phyloP scores from a whole-genome alignment of 2,113 vertebrate genomes.

The Zonotrichia leucophrys region DNA sequence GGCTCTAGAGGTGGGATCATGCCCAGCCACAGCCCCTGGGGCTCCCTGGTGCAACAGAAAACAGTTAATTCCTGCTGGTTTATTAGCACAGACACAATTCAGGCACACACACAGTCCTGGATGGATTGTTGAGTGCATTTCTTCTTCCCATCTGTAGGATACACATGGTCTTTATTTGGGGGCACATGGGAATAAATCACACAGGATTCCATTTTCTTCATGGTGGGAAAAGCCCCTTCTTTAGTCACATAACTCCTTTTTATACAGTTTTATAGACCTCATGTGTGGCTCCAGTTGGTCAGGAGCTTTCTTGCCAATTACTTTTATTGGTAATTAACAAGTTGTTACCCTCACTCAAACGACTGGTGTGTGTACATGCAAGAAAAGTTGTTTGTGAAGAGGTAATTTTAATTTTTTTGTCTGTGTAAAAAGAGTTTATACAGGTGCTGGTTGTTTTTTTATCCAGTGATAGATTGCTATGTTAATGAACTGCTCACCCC shows the following conservation, averaged over 20 bases:
- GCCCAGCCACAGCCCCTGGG: too few relatives aligned
- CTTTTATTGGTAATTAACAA: neutral
- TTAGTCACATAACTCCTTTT: neutral
- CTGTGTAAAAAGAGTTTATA: neutral
- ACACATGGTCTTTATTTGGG: rapidly evolving
- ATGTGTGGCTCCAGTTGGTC: neutral
- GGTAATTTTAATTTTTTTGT: neutral
- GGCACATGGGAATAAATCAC: neutral
- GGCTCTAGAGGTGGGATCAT: rapidly evolving
- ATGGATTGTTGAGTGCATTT: rapidly evolving
- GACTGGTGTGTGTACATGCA: rapidly evolving
- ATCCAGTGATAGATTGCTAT: neutral
- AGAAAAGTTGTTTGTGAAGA: neutral
- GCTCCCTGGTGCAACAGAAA: neutral
- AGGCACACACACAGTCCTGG: neutral
- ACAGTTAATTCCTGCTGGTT: neutral
- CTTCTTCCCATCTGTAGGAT: too few relatives aligned
- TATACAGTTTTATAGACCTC: neutral
- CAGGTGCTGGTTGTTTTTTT: neutral
- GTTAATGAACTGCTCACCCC: neutral
- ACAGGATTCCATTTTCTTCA: neutral
- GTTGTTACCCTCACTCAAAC: neutral
- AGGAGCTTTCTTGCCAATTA: neutral
- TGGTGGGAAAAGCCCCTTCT: neutral
- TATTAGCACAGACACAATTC: neutral